Conservation (phyloP, 2,113 vertebrate species). For the Ceuthmochares aereus region DNA sequence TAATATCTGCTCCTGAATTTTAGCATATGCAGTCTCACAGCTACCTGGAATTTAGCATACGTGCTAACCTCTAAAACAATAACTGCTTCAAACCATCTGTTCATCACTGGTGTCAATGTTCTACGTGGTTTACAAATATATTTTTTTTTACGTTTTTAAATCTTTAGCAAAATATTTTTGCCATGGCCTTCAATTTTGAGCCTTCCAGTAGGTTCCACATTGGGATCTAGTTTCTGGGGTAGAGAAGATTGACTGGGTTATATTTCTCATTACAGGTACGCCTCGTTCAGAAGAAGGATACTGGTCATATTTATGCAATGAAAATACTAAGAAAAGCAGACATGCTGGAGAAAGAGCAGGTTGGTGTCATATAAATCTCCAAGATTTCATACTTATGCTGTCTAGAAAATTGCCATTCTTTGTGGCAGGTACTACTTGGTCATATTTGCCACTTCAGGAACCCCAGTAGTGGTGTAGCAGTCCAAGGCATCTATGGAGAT, state of each 20-base stretch:
- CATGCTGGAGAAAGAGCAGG: slow-evolving; percentile 99
- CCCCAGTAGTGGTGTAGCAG: background rate
- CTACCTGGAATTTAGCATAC: background rate
- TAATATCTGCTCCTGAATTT: background rate
- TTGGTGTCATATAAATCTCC: slow-evolving; percentile 20
- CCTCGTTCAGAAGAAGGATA: slow-evolving; percentile 98
- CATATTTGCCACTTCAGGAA: background rate
- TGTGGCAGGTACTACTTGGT: background rate
- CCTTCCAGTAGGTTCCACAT: background rate
- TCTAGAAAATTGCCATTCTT: background rate
- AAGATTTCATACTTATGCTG: background rate
- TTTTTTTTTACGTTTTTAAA: background rate
- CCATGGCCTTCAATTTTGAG: background rate
- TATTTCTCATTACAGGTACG: slow-evolving; percentile 83
- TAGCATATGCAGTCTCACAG: background rate
- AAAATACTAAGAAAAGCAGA: slow-evolving; percentile 97
- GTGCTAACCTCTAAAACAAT: background rate
- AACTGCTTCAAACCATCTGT: background rate
- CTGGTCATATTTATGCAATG: slow-evolving; percentile 99
- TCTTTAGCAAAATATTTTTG: background rate
- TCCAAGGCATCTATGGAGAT: background rate
- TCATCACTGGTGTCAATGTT: background rate
- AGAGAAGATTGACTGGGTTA: background rate
- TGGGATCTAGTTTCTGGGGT: background rate
- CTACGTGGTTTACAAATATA: background rate